phyloP scores from a whole-genome alignment of 2,797 vertebrate species.

The Rhodeus uyekii region DNA sequence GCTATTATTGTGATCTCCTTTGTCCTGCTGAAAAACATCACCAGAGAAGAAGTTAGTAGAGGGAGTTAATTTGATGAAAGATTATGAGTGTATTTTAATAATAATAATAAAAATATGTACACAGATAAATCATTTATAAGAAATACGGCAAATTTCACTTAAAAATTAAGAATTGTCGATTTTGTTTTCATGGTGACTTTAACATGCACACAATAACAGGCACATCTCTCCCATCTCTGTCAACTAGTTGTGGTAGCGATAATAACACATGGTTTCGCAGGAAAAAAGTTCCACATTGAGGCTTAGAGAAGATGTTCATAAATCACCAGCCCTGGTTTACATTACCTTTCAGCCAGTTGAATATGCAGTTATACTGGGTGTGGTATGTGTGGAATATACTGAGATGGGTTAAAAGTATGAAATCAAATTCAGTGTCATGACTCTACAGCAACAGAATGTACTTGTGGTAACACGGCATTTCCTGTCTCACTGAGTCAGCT shows the following conservation, averaged over 20 bases:
- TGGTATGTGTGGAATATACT: constrained; percentile 26
- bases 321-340: constrained; percentile 23
- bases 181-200: neutral
- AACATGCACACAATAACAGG: constrained; percentile 15
- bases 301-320: constrained; percentile 11
- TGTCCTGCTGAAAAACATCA: neutral
- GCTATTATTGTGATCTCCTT: neutral
- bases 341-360: constrained; percentile 27
- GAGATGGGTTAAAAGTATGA: constrained; percentile 30
- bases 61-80: neutral
- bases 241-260: neutral
- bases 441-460: constrained; percentile 28
- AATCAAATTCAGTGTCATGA: constrained; percentile 41
- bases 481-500: constrained; percentile 35
- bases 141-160: neutral
- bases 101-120: neutral
- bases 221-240: neutral
- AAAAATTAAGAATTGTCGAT: neutral
- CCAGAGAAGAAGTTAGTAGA: neutral
- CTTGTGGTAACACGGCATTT: constrained; percentile 32
- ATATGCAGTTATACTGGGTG: constrained; percentile 30
- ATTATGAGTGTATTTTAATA: neutral
- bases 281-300: neutral
- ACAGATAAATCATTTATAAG: neutral
- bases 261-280: neutral